A percentile compares a stretch with the other conserved stretches of the same genome.
Evolutionary conservation across 2,888 invertebrate species (phyloP).

Genomic region (Xanthorhoe designata): DNA sequence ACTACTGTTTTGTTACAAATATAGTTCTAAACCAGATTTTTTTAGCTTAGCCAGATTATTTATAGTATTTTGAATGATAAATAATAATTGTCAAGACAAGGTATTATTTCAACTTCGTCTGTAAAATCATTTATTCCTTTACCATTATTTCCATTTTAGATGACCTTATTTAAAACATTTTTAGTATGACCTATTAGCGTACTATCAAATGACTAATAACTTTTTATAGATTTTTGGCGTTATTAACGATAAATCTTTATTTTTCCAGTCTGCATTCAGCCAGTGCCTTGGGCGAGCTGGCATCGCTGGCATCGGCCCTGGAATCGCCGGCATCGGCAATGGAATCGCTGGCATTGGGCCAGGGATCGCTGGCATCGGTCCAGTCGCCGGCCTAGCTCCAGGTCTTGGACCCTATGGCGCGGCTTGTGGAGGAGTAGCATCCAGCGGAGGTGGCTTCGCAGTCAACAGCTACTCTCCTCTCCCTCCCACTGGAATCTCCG

Average conservation of each 20-base stretch:
- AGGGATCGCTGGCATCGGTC: neutral
- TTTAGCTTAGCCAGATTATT: too few species aligned
- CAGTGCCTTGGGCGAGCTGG: slow-evolving; percentile 17
- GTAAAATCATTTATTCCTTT: too few species aligned
- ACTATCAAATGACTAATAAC: neutral
- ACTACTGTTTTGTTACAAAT: too few species aligned
- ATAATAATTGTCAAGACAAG: too few species aligned
- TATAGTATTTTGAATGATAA: too few species aligned
- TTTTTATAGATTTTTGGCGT: too few species aligned
- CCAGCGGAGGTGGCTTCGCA: slow-evolving; percentile 27
- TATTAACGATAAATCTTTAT: neutral
- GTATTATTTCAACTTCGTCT: too few species aligned
- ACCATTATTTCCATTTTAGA: too few species aligned
- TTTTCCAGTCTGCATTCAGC: slow-evolving; percentile 22
- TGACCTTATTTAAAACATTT: too few species aligned
- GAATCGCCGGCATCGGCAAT: neutral
- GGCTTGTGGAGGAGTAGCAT: slow-evolving; percentile 16
- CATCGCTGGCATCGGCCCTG: neutral
- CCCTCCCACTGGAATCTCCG: slow-evolving; percentile 29
- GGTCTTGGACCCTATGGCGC: slow-evolving; percentile 15
- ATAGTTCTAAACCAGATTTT: too few species aligned
- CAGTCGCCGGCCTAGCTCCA: slow-evolving; percentile 14
- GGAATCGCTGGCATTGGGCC: slow-evolving; percentile 1
- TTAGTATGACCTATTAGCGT: neutral
- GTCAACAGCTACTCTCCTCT: slow-evolving; percentile 30